Evolutionary conservation across 2,888 invertebrate species (phyloP), one percentile per base, ranked within the genome.

Genomic region (Idaea biselata): DNA sequence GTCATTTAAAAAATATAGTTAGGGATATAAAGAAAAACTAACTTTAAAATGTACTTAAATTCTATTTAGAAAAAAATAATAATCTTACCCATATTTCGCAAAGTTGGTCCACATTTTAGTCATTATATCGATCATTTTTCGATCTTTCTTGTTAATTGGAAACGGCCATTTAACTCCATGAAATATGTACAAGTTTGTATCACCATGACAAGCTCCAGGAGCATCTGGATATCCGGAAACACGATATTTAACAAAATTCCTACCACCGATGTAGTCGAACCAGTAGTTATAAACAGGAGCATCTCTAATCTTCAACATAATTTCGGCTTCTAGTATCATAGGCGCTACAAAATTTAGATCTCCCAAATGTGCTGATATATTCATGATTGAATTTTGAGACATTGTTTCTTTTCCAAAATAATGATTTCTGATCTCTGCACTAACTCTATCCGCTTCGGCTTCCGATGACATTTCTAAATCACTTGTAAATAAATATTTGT

Each of bases 401-500:
- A 72, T 14, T 82, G 63, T 91, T 86, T 76, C 79, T 80, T 63
- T 14, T 11, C 78, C 82, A 56, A 93, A 84, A 8, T 93, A 93
- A 65, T 91, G 73, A 74, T 87, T 72, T 75, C 78, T 79, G 44
- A 93, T 61, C 73, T 78, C 70, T 63, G 67, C 68, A 18, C 80
- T 74, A 1, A 73, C 71, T 17, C 63, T 17, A 0, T 65, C 62
- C 6, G 80, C 82, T 73, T 81, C 80, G 7, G 70, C 61, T 60
- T 81, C 74, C 6, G 77, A 70, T n/a, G 71, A 44, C 68, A 88
- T 84, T 54, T 72, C 71, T 63, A 86, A 72, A 72, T 88, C 86
- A 18, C 44, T 44, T 44, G 82, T 78, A 63, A 86, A 82, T 7
- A 85, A 60, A 63, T 82, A 83, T 17, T 74, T 74, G 7, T 74